A percentile compares a stretch with the other conserved stretches of the same genome.
phyloP scores from a whole-genome alignment of 2,797 vertebrate species.

The Esox lucius region DNA sequence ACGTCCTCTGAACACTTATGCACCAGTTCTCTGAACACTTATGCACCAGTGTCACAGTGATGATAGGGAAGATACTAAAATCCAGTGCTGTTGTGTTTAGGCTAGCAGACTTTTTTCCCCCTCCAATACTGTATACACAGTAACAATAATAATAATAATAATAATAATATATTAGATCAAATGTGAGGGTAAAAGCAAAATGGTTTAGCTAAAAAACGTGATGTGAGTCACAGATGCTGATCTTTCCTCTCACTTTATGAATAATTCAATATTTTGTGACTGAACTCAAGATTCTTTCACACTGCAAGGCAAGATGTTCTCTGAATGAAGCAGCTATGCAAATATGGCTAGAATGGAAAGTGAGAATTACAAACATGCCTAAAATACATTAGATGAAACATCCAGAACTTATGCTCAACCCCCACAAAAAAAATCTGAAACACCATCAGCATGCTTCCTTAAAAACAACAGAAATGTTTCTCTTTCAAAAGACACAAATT shows the following conservation, averaged over 20 bases:
- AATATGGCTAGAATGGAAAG: not conserved
- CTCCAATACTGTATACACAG: not conserved
- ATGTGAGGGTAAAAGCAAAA: not conserved
- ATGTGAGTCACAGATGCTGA: not conserved
- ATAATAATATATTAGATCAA: not conserved
- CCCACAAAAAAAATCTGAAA: not conserved
- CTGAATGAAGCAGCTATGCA: not conserved
- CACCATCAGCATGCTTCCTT: not conserved
- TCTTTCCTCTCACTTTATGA: slow-evolving; percentile 6
- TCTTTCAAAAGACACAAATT: not conserved
- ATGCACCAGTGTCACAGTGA: not conserved
- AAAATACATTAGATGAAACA: not conserved
- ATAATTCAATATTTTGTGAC: slow-evolving; percentile 5
- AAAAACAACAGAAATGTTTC: not conserved
- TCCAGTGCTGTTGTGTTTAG: not conserved
- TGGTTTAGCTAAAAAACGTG: not conserved
- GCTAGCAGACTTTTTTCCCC: not conserved
- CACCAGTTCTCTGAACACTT: not conserved
- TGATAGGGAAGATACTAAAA: not conserved
- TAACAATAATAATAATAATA: not conserved
- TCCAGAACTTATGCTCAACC: not conserved
- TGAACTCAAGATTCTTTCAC: not conserved
- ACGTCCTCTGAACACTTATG: too few species aligned
- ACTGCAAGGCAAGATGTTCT: not conserved
- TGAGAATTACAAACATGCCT: not conserved